phyloP scores from a whole-genome alignment of 2,113 vertebrate species.

The Eolophus roseicapilla region DNA sequence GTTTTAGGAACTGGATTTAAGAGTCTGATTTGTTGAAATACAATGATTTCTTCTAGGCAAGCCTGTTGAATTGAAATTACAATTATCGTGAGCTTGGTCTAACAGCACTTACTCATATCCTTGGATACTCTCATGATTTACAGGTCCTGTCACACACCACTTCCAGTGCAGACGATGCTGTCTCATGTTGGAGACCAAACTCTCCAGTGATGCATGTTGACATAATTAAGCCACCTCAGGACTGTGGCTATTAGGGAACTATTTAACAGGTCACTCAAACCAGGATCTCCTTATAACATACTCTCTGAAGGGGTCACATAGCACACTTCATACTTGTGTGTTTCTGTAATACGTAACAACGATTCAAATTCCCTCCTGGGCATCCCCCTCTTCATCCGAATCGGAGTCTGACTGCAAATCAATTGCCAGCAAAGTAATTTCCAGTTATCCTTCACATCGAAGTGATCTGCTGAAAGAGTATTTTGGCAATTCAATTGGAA shows the following conservation, averaged over 20 bases:
- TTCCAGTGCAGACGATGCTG: neutral
- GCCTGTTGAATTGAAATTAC: neutral
- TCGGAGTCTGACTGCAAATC: neutral
- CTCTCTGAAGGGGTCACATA: rapidly evolving
- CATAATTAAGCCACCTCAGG: neutral
- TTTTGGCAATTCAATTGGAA: constrained; percentile 25
- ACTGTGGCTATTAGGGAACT: neutral
- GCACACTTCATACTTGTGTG: neutral
- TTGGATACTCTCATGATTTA: neutral
- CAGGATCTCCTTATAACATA: neutral
- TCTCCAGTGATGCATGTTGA: neutral
- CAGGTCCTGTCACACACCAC: neutral
- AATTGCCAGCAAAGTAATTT: neutral
- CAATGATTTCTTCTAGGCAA: neutral
- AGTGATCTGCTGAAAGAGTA: neutral
- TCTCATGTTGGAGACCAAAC: neutral
- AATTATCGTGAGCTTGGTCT: neutral
- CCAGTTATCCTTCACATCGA: neutral
- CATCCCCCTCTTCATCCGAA: neutral
- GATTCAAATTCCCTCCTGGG: neutral
- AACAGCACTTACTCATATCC: neutral
- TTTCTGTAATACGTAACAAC: rapidly evolving
- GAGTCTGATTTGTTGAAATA: neutral
- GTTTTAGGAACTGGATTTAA: neutral
- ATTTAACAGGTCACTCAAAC: neutral